A percentile compares a stretch with the other conserved stretches of the same genome.
phyloP scores from a whole-genome alignment of 1,140 invertebrate species.

The Trachymyrmex septentrionalis region DNA sequence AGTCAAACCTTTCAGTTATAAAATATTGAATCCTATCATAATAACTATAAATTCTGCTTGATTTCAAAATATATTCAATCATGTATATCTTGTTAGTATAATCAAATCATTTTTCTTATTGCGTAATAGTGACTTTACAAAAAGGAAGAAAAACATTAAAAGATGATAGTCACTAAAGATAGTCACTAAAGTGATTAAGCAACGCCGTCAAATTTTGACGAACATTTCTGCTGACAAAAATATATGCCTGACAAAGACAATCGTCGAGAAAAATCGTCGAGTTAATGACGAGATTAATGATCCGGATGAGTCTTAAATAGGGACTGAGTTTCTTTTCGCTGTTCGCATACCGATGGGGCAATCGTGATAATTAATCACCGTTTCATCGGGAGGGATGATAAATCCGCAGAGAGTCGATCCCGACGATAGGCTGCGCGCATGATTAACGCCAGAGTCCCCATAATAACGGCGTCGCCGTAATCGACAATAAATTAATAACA shows the following conservation, averaged over 20 bases:
- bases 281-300: slow-evolving; percentile 66
- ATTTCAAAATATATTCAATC: too few relatives aligned
- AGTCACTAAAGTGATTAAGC: slow-evolving; percentile 5
- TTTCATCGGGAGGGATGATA: slow-evolving; percentile 63
- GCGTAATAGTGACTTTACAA: neutral
- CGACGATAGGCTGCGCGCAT: slow-evolving; percentile 59
- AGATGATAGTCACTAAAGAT: slow-evolving; percentile 14
- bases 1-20: too few relatives aligned
- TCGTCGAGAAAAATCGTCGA: slow-evolving; percentile 35
- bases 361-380: slow-evolving; percentile 71
- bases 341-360: slow-evolving; percentile 49
- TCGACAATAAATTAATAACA: slow-evolving; percentile 69
- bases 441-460: slow-evolving; percentile 67
- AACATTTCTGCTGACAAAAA: slow-evolving; percentile 22
- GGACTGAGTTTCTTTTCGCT: slow-evolving; percentile 48
- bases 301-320: slow-evolving; percentile 61
- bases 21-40: too few relatives aligned
- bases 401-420: slow-evolving; percentile 62
- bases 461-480: slow-evolving; percentile 57
- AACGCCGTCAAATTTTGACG: neutral
- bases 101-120: too few relatives aligned
- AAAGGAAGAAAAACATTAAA: neutral
- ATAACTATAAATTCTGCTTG: too few relatives aligned
- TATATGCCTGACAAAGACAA: slow-evolving; percentile 29
- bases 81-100: too few relatives aligned